These are phyloP conservation scores for Heterocephalus glaber DNA, from an alignment of 2,113 vertebrate genomes.

Conservation along the genomic window DNA sequence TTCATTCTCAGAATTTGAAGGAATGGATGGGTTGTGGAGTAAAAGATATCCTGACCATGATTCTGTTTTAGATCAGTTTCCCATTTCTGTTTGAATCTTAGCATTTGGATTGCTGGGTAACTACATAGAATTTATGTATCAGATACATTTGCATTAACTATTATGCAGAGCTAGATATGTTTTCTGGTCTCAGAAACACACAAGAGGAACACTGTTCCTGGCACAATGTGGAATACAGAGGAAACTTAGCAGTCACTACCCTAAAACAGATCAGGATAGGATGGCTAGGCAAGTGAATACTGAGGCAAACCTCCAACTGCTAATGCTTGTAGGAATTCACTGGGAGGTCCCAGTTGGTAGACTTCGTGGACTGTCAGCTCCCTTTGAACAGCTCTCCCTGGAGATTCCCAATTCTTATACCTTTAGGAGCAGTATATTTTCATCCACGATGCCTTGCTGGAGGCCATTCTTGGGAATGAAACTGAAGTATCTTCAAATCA, in stretches of 20 bases:
- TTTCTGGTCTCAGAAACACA: neutral
- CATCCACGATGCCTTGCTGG: conserved; percentile 96
- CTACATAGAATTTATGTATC: neutral
- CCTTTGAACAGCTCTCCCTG: neutral
- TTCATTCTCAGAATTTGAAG: neutral
- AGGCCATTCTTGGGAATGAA: conserved; percentile 95
- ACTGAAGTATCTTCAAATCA: conserved; percentile 92
- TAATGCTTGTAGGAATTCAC: neutral
- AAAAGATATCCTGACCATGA: neutral
- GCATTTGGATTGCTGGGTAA: neutral
- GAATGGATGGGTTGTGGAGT: neutral
- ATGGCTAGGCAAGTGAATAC: neutral
- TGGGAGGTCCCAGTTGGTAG: neutral
- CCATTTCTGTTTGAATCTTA: neutral
- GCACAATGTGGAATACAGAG: neutral
- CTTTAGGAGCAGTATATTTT: conserved; percentile 94
- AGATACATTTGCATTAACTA: neutral
- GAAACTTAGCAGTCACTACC: neutral
- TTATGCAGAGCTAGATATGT: neutral
- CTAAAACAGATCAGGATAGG: neutral
- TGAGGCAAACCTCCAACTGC: neutral
- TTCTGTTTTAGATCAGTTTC: neutral
- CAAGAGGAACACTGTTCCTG: neutral
- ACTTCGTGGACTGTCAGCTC: neutral
- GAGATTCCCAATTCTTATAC: neutral